Conservation (phyloP, 2,113 vertebrate species). For the Hystrix cristata region DNA sequence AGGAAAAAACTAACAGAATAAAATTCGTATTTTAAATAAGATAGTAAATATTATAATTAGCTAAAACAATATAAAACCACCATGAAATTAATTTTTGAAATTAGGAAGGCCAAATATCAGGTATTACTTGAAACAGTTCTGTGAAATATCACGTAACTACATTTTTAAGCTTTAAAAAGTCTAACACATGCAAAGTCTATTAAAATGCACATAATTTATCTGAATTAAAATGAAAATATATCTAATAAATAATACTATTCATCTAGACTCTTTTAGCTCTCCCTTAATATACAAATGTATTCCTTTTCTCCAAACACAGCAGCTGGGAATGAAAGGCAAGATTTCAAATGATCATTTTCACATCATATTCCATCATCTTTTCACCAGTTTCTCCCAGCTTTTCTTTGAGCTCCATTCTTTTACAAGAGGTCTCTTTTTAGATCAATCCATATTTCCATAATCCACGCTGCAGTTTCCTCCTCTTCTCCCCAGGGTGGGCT, state of each 20-base stretch:
- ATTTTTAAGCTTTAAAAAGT: constrained; percentile 82
- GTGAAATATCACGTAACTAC: constrained; percentile 65
- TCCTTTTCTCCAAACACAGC: constrained; percentile 93
- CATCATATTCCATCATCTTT: constrained; percentile 94
- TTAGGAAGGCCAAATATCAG: constrained; percentile 69
- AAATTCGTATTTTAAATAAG: not conserved
- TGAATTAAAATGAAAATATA: constrained; percentile 89
- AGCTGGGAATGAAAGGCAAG: constrained; percentile 96
- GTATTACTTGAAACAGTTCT: constrained; percentile 65
- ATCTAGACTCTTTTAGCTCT: constrained; percentile 88
- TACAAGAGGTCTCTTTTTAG: constrained; percentile 91
- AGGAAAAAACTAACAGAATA: not conserved
- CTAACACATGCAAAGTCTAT: constrained; percentile 87
- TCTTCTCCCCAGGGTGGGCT: constrained; percentile 96
- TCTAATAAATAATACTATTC: constrained; percentile 90
- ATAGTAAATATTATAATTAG: not conserved
- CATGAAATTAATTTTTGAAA: constrained; percentile 68
- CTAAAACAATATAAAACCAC: not conserved
- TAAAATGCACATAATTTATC: constrained; percentile 91
- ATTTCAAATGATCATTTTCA: constrained; percentile 94
- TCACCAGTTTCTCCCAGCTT: constrained; percentile 93
- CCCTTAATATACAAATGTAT: constrained; percentile 93
- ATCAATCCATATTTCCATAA: constrained; percentile 99
- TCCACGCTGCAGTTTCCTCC: constrained; percentile 97
- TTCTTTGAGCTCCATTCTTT: constrained; percentile 96